phyloP scores from a whole-genome alignment of 1,140 invertebrate species.

The Dolichoris vasculosae region DNA sequence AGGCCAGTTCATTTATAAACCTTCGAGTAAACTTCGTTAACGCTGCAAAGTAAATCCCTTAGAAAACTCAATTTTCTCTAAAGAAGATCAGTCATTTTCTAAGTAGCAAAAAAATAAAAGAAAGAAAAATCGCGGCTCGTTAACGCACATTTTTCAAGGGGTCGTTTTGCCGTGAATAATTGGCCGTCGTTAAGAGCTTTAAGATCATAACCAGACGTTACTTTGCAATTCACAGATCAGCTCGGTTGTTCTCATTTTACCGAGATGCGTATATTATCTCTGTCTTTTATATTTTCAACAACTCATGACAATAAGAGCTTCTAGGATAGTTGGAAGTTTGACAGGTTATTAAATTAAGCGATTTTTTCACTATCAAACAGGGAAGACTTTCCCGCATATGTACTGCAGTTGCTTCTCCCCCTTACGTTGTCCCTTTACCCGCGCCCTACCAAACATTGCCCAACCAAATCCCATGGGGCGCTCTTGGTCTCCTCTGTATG shows the following conservation, averaged over 20 bases:
- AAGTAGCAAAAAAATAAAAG: conserved; percentile 37
- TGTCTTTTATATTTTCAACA: conserved; percentile 36
- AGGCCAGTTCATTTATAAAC: conserved; percentile 28
- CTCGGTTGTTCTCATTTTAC: conserved; percentile 23
- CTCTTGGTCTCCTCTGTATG: conserved; percentile 62
- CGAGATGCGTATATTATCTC: neutral
- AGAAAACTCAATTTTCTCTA: conserved; percentile 50
- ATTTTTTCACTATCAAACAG: conserved; percentile 61
- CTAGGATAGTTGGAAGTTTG: conserved; percentile 52
- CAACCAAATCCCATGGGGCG: conserved; percentile 62
- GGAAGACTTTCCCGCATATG: conserved; percentile 42
- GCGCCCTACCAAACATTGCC: neutral
- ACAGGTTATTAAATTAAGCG: conserved; percentile 72
- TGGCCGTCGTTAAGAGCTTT: conserved; percentile 63
- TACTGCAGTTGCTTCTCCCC: neutral
- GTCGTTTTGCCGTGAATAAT: conserved; percentile 61
- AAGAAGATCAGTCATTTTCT: conserved; percentile 51
- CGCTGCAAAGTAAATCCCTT: conserved; percentile 35
- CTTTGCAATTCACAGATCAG: neutral
- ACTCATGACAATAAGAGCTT: conserved; percentile 21
- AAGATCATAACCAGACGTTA: conserved; percentile 55
- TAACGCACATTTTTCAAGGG: conserved; percentile 58
- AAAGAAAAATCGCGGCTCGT: conserved; percentile 57
- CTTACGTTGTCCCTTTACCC: neutral
- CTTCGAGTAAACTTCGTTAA: conserved; percentile 49